Evolutionary conservation across 2,888 invertebrate species (phyloP), one percentile per base, ranked within the genome.

Genomic region (Nomada flava): DNA sequence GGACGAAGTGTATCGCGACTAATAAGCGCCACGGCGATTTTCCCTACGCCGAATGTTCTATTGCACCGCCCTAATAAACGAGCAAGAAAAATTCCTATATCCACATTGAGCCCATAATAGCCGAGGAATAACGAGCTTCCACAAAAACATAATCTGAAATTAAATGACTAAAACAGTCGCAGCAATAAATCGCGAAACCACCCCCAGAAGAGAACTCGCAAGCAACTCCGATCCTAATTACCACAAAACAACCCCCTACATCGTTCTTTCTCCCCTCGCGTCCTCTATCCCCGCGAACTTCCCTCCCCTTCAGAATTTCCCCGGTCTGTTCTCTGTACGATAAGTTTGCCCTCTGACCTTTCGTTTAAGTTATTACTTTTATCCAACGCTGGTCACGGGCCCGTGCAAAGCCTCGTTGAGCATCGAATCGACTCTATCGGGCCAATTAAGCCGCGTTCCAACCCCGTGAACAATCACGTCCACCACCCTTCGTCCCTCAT

Each of bases 351-450:
- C 82, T 81, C 78, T 84, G 84, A 84, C 88, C 88, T 88, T 88
- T 87, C 79, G 60, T 47, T 84, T 78, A 84, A 88, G 86, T 88
- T 88, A 88, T 88, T 88, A 86, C 88, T 87, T 87, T 88, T 88
- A 88, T 88, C 87, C 88, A 65, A 73, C 79, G 64, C 71, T 69
- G 77, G 74, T 86, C 81, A 79, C 79, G 73, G 78, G 77, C 18
- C 50, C 55, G 79, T 60, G 86, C 80, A 87, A 78, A 86, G 81
- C 67, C 85, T 85, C 85, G 85, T 85, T 71, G 84, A 87, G 85
- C 81, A 88, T 88, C 79, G 82, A 88, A 88, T 88, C 88, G 86
- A 83, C 78, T 74, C 82, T 88, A 88, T 88, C 88, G 79, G 88
- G 76, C 88, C 88, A 88, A 88, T 88, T 87, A 88, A 88, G 81